Conservation (phyloP, 2,888 invertebrate species). For the Belgica antarctica region DNA sequence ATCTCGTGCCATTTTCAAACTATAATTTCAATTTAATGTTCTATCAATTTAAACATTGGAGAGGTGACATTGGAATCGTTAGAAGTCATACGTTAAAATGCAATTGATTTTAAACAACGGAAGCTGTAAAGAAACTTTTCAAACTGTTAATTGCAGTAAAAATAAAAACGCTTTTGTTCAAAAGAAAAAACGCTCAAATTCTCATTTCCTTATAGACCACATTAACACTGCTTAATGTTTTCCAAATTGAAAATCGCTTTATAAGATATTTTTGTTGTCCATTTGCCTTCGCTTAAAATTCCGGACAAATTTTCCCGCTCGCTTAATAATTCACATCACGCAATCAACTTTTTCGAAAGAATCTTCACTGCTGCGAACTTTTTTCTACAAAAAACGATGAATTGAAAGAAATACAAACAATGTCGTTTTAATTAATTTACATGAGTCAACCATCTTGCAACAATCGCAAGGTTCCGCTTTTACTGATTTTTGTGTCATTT, state of each 20-base stretch:
- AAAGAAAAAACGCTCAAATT: neutral
- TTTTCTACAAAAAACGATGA: slow-evolving; percentile 3
- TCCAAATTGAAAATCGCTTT: too few relatives aligned
- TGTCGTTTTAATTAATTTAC: slow-evolving; percentile 14
- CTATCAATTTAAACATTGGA: neutral
- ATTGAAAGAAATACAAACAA: slow-evolving; percentile 1
- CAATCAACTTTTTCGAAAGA: neutral
- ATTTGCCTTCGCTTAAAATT: slow-evolving; percentile 1
- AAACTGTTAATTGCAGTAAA: neutral
- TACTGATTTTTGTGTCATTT: neutral
- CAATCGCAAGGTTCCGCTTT: neutral
- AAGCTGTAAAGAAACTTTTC: neutral
- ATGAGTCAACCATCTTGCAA: slow-evolving; percentile 19
- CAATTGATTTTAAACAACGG: neutral
- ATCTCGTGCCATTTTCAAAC: neutral
- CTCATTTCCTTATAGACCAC: neutral
- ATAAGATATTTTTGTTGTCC: neutral
- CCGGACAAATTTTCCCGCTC: neutral
- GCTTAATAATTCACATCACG: slow-evolving; percentile 34
- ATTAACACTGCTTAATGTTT: neutral
- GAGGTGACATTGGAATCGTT: slow-evolving; percentile 11
- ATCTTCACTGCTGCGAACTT: slow-evolving; percentile 17
- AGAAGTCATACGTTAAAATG: neutral
- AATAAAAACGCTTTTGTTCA: neutral
- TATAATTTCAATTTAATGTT: neutral